Base-by-base conservation (phyloP, 53 echinoderm and acorn worm genomes). In the Paelopatides confundens region DNA sequence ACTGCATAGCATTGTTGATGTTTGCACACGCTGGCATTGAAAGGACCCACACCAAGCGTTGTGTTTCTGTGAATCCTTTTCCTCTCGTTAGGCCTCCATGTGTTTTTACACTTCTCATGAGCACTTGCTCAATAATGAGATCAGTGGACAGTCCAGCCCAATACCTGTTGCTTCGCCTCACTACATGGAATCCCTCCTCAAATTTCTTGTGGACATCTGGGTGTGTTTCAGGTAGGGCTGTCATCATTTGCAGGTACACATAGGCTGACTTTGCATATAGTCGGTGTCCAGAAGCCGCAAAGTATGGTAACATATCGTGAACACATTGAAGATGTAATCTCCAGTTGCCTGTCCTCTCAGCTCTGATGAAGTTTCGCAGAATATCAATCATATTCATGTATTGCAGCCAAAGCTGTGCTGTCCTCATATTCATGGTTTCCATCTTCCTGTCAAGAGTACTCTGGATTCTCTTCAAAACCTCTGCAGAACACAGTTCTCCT, bases 21-120 rank as follows among this genome's bases (percentile, higher is more conserved):
- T n/a, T n/a, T n/a, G n/a, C n/a, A n/a, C n/a, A n/a, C n/a, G n/a
- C n/a, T n/a, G n/a, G n/a, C n/a, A n/a, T n/a, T n/a, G n/a, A n/a
- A n/a, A n/a, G n/a, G n/a, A n/a, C n/a, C n/a, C n/a, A n/a, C n/a
- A n/a, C n/a, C n/a, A n/a, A n/a, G n/a, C n/a, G n/a, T n/a, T n/a
- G n/a, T n/a, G n/a, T n/a, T n/a, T n/a, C n/a, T n/a, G n/a, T n/a
- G n/a, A n/a, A n/a, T n/a, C n/a, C n/a, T n/a, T n/a, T n/a, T n/a
- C n/a, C n/a, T n/a, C n/a, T n/a, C n/a, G n/a, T 89, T 21, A 92
- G 40, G 12, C 88, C 88, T 35, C 88, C 92, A 23, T 17, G 81
- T 3, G 82, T 91, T 66, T 91, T 88, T 0, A 88, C 10, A 69
- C 74, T 83, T 65, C 92, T 27, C 85, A 91, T 91, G 1, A 92